Evolutionary conservation across 2,888 invertebrate species (phyloP).

Genomic region (Aelia acuminata): DNA sequence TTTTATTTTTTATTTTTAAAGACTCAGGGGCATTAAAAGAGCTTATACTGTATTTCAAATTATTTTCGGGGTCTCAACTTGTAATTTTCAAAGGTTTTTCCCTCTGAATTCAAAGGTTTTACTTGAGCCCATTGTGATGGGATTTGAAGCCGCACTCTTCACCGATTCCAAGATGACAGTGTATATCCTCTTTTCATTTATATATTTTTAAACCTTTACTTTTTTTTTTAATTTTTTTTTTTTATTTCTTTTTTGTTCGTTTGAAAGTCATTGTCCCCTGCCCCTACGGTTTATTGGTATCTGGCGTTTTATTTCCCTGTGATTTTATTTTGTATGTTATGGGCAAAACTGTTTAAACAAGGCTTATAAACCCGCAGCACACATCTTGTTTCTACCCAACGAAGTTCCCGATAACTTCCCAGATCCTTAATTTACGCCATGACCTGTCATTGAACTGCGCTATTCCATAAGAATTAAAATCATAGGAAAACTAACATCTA

Average conservation of each 20-base stretch:
- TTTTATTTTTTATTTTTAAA: not conserved
- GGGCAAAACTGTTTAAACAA: too few species aligned
- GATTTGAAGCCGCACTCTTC: not conserved
- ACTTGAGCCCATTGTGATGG: not conserved
- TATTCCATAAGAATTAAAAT: not conserved
- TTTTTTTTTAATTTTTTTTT: too few species aligned
- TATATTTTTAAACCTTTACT: too few species aligned
- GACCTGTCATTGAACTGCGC: not conserved
- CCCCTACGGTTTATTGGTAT: not conserved
- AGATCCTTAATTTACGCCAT: not conserved
- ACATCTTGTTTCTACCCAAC: not conserved
- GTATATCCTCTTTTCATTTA: not conserved
- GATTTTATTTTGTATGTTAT: not conserved
- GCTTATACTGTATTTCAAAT: conserved; percentile 13
- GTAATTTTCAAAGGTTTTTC: not conserved
- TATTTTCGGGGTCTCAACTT: not conserved
- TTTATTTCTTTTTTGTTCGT: not conserved
- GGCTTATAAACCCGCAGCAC: not conserved
- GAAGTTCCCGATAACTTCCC: not conserved
- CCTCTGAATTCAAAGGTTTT: not conserved
- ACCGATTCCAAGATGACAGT: not conserved
- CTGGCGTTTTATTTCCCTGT: not conserved
- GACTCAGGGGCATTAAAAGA: not conserved
- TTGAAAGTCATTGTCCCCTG: not conserved
- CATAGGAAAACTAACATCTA: not conserved